A percentile compares a stretch with the other conserved stretches of the same genome.
phyloP scores from a whole-genome alignment of 2,797 vertebrate genomes.

The Smutsia temminckii region DNA sequence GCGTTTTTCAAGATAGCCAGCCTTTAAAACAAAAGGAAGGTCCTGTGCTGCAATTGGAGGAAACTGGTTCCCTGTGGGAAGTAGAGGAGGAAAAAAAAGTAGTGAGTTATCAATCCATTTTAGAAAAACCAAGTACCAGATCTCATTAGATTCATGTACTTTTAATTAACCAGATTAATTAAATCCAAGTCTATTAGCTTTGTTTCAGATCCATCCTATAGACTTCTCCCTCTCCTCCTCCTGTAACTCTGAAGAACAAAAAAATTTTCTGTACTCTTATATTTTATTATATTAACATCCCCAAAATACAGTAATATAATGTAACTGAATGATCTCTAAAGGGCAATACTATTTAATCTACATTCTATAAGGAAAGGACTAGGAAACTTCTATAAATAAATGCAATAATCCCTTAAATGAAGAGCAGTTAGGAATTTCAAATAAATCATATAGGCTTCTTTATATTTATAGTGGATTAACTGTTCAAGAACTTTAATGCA shows the following conservation, averaged over 20 bases:
- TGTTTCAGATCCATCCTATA: slow-evolving; percentile 38
- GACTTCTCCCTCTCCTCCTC: not conserved
- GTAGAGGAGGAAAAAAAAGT: not conserved
- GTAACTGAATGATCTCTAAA: not conserved
- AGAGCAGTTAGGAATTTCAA: not conserved
- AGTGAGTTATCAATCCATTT: slow-evolving; percentile 29
- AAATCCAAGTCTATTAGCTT: slow-evolving; percentile 24
- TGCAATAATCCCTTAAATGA: not conserved
- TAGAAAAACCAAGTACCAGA: slow-evolving; percentile 18
- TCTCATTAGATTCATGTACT: not conserved
- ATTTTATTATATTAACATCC: slow-evolving; percentile 29
- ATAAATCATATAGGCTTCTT: not conserved
- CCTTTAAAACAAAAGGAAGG: slow-evolving; percentile 91
- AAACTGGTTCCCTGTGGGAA: slow-evolving; percentile 86
- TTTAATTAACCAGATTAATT: slow-evolving; percentile 51
- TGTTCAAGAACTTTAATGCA: not conserved
- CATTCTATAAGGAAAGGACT: not conserved
- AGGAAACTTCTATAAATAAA: not conserved
- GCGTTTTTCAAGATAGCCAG: slow-evolving; percentile 96
- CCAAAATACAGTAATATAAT: not conserved
- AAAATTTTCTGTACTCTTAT: not conserved
- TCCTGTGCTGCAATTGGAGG: slow-evolving; percentile 94
- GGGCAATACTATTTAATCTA: not conserved
- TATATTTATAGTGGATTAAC: not conserved
- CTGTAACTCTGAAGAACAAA: slow-evolving; percentile 8